Conservation (phyloP, 2,888 invertebrate species). For the Euproctis similis region DNA sequence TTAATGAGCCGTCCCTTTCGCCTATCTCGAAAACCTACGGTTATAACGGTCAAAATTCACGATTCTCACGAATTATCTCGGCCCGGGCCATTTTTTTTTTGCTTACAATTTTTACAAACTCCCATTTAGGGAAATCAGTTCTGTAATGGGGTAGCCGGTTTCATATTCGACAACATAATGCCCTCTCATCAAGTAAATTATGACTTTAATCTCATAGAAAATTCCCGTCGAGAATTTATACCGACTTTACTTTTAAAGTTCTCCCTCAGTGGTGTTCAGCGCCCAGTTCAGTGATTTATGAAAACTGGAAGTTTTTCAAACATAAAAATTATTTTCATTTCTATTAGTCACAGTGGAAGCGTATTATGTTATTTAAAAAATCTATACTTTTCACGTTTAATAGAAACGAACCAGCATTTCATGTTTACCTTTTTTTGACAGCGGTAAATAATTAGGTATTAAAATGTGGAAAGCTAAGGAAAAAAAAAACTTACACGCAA, state of each 20-base stretch:
- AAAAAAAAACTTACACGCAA: too few relatives aligned
- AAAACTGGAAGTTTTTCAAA: slow-evolving; percentile 60
- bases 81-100: slow-evolving; percentile 34
- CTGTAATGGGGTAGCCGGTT: slow-evolving; percentile 40
- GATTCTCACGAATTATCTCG: slow-evolving; percentile 50
- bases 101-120: slow-evolving; percentile 39
- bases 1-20: slow-evolving; percentile 67
- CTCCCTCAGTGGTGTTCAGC: slow-evolving; percentile 50
- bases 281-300: slow-evolving; percentile 63
- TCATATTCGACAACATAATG: slow-evolving; percentile 58
- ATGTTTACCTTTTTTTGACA: too few relatives aligned
- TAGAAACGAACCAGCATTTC: too few relatives aligned
- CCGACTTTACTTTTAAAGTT: slow-evolving; percentile 62
- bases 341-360: slow-evolving; percentile 44
- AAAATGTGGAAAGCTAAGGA: too few relatives aligned
- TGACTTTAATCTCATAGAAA: slow-evolving; percentile 65
- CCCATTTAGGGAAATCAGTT: slow-evolving; percentile 45
- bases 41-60: slow-evolving; percentile 48
- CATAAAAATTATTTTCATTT: slow-evolving; percentile 49
- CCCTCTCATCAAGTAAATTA: slow-evolving; percentile 64
- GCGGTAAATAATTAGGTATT: too few relatives aligned
- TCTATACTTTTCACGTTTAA: too few relatives aligned
- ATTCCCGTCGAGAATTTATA: slow-evolving; percentile 54
- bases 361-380: too few relatives aligned
- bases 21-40: slow-evolving; percentile 65